phyloP scores from a whole-genome alignment of 2,888 invertebrate species.

The Hyalella azteca region DNA sequence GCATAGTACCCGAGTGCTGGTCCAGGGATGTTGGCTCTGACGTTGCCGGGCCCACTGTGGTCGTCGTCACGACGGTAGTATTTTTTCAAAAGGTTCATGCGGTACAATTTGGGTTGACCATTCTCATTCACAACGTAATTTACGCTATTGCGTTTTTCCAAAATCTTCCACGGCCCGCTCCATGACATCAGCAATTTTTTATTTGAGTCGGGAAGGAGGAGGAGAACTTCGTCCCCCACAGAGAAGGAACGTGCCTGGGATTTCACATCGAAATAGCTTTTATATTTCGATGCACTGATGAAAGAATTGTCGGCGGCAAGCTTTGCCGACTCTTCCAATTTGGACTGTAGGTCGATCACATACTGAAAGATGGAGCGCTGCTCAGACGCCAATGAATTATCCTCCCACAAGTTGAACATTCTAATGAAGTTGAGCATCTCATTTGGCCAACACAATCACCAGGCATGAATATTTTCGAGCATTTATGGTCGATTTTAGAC shows the following conservation, averaged over 20 bases:
- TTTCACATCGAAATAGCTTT: conserved; percentile 15
- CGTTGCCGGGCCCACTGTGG: background rate
- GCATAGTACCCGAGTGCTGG: no score
- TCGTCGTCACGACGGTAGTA: background rate
- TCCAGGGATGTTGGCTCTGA: no score
- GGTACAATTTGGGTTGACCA: background rate
- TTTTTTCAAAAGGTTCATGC: background rate
- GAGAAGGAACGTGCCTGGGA: conserved; percentile 7
- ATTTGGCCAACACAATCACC: no score
- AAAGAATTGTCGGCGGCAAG: conserved; percentile 3
- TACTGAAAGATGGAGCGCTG: background rate
- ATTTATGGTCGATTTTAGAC: no score
- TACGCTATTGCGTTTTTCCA: conserved; percentile 6
- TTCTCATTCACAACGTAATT: conserved; percentile 4
- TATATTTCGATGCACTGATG: background rate
- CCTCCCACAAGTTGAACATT: conserved; percentile 35
- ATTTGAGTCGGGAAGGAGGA: background rate
- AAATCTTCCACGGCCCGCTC: conserved; percentile 21
- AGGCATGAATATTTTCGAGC: no score
- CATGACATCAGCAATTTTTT: conserved; percentile 6
- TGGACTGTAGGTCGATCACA: background rate
- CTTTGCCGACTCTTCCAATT: background rate
- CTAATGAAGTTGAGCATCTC: no score
- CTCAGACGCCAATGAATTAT: background rate
- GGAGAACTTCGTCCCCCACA: background rate